Conservation (phyloP, 2,797 vertebrate genomes). For the Nyctibius grandis region DNA sequence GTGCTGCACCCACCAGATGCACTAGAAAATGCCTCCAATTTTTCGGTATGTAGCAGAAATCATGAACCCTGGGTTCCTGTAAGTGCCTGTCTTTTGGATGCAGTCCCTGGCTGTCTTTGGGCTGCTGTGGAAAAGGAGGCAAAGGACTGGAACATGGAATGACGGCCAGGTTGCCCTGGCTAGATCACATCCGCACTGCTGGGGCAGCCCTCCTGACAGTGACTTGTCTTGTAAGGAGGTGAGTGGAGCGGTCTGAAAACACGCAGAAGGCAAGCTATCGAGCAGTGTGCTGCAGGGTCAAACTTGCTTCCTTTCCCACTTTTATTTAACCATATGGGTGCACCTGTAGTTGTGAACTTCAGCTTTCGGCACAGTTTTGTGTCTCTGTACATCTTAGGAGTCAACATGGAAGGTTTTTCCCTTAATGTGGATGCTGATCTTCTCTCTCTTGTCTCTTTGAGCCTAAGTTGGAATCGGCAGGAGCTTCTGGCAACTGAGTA, state of each 20-base stretch:
- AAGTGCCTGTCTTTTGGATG: neutral
- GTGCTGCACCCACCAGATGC: neutral
- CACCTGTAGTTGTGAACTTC: neutral
- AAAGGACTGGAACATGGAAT: neutral
- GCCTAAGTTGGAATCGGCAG: neutral
- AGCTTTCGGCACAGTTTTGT: neutral
- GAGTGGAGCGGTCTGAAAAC: neutral
- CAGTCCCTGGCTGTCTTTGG: neutral
- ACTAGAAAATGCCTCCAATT: neutral
- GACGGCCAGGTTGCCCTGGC: rapidly evolving
- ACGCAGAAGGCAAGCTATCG: neutral
- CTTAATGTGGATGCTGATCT: rapidly evolving
- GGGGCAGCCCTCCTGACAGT: neutral
- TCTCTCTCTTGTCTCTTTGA: neutral
- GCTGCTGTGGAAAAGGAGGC: neutral
- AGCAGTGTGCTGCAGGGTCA: neutral
- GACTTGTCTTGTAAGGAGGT: neutral
- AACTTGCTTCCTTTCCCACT: neutral
- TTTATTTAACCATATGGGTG: neutral
- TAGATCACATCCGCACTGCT: neutral
- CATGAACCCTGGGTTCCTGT: neutral
- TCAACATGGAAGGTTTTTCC: neutral
- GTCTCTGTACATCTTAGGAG: neutral
- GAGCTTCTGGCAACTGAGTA: neutral
- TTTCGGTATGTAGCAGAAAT: neutral